A percentile compares a stretch with the other conserved stretches of the same genome.
Conservation (phyloP, 2,113 vertebrate genomes). For the Campylomormyrus numenius region DNA sequence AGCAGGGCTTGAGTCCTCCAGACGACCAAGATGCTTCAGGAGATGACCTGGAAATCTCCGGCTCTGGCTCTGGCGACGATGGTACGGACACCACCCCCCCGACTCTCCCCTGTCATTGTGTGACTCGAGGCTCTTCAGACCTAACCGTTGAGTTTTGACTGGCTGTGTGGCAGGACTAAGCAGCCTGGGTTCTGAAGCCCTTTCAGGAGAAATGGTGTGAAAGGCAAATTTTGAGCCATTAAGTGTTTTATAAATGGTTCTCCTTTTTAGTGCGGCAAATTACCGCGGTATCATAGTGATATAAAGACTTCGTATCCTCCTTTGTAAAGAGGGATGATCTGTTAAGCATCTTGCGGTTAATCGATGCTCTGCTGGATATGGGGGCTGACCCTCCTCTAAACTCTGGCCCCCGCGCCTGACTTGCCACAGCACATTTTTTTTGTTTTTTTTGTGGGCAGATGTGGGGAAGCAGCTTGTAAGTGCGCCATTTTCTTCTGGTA, state of each 20-base stretch:
- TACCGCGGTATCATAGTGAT: neutral
- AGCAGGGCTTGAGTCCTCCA: neutral
- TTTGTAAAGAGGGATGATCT: neutral
- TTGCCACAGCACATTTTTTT: neutral
- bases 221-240: neutral
- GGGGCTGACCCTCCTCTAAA: neutral
- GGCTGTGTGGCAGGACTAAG: neutral
- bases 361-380: neutral
- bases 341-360: neutral
- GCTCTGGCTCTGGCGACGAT: neutral
- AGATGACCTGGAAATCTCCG: neutral
- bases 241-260: neutral
- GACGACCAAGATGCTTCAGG: neutral
- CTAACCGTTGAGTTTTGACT: neutral
- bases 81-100: neutral
- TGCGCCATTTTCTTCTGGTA: neutral
- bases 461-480: neutral
- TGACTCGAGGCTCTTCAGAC: neutral
- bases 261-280: neutral
- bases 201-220: neutral
- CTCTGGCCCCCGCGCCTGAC: neutral
- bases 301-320: neutral
- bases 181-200: neutral
- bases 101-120: neutral
- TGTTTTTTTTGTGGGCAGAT: neutral